Conservation (phyloP, 1,140 invertebrate genomes). For the Eciton burchellii region DNA sequence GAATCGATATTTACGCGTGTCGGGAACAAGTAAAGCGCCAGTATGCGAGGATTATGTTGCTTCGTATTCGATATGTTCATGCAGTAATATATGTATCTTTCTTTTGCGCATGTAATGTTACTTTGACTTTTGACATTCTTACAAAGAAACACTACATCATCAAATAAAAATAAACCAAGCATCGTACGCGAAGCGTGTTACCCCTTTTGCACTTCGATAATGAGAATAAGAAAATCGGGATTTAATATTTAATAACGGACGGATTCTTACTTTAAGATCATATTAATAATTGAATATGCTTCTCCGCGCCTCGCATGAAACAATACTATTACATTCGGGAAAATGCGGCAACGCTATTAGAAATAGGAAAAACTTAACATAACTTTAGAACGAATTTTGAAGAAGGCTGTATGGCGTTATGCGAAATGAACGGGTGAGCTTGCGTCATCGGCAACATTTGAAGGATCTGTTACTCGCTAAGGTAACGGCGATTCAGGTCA, state of each 20-base stretch:
- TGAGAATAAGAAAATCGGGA: not conserved
- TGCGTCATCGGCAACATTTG: constrained; percentile 60
- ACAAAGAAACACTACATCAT: too few relatives aligned
- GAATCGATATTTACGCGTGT: constrained; percentile 40
- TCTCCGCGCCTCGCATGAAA: not conserved
- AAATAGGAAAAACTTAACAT: too few relatives aligned
- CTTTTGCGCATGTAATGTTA: not conserved
- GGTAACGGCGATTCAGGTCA: constrained; percentile 57
- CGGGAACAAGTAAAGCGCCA: not conserved
- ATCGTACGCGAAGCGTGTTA: too few relatives aligned
- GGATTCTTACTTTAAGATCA: too few relatives aligned
- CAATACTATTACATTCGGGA: too few relatives aligned
- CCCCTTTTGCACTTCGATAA: not conserved
- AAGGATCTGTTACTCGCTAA: constrained; percentile 54
- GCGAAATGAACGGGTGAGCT: constrained; percentile 34
- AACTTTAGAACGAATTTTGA: not conserved
- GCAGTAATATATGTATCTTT: not conserved
- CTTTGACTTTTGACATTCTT: not conserved
- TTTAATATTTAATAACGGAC: not conserved
- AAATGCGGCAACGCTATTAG: too few relatives aligned
- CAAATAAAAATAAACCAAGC: not conserved
- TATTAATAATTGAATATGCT: constrained; percentile 3
- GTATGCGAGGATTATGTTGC: not conserved
- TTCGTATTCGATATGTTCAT: not conserved
- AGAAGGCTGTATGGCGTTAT: constrained; percentile 24